A percentile compares a stretch with the other conserved stretches of the same genome.
Conservation (phyloP, 2,113 vertebrate species). For the Gallinago jamesoni region DNA sequence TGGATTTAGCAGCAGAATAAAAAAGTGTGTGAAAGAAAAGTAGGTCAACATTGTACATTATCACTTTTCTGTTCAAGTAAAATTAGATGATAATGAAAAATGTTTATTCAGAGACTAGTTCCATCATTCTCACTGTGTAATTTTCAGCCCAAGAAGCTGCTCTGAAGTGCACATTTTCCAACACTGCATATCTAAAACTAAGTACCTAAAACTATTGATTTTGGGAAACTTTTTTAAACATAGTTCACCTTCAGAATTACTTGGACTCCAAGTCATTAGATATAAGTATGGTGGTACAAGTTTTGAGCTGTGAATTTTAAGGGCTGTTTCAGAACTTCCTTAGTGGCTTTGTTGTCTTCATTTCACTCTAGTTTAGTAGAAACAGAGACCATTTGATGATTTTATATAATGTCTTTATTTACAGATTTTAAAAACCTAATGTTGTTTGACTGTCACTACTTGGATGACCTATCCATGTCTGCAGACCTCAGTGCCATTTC, state of each 20-base stretch:
- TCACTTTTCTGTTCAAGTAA: neutral
- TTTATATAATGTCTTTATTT: neutral
- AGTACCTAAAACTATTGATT: neutral
- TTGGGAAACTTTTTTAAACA: neutral
- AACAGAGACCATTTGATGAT: neutral
- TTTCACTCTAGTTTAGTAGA: neutral
- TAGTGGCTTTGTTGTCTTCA: neutral
- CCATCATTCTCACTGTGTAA: neutral
- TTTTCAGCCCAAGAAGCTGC: neutral
- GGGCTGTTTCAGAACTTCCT: neutral
- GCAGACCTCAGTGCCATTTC: neutral
- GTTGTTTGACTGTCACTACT: neutral
- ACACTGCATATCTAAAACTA: neutral
- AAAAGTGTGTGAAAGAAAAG: neutral
- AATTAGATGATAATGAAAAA: neutral
- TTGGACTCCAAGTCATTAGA: neutral
- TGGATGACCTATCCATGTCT: neutral
- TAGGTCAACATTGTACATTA: neutral
- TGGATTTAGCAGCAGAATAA: neutral
- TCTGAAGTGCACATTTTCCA: neutral
- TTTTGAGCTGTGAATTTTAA: neutral
- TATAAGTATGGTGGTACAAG: neutral
- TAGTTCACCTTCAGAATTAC: neutral
- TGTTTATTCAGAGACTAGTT: neutral
- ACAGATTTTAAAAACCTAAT: neutral